A percentile compares a stretch with the other conserved stretches of the same genome.
Evolutionary conservation across 2,888 invertebrate species (phyloP).

Genomic region (Drosophila anomelani): DNA sequence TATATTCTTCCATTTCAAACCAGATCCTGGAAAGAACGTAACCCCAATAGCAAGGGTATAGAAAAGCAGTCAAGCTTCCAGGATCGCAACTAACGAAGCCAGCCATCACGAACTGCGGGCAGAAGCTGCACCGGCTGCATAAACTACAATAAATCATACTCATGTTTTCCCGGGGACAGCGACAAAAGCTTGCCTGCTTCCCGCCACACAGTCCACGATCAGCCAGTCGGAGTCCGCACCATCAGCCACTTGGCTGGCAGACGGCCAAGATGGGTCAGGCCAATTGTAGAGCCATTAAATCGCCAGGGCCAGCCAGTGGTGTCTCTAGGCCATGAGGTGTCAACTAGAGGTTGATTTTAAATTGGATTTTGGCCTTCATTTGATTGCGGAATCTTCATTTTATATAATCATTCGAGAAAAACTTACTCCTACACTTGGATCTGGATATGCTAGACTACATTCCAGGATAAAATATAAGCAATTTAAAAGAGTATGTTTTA

Average conservation of each 20-base stretch:
- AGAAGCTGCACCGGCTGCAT: constrained; percentile 53
- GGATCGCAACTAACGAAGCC: constrained; percentile 40
- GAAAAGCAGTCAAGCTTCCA: constrained; percentile 9
- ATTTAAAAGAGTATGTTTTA: neutral
- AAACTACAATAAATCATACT: constrained; percentile 80
- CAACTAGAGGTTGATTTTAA: constrained; percentile 40
- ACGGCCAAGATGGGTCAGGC: constrained; percentile 33
- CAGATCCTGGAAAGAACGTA: neutral
- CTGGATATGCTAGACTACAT: neutral
- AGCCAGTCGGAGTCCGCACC: constrained; percentile 11
- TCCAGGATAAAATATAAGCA: constrained; percentile 29
- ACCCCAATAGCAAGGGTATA: neutral
- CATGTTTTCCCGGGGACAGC: constrained; percentile 72
- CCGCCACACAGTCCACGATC: constrained; percentile 12
- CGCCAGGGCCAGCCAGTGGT: constrained; percentile 56
- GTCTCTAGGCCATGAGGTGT: constrained; percentile 38
- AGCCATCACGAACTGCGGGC: constrained; percentile 44
- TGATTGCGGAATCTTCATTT: constrained; percentile 20
- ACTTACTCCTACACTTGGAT: neutral
- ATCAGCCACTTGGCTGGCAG: constrained; percentile 17
- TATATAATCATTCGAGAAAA: constrained; percentile 1
- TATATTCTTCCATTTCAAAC: neutral
- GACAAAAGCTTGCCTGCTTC: constrained; percentile 41
- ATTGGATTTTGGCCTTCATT: constrained; percentile 39
- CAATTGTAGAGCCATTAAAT: constrained; percentile 75